A percentile compares a stretch with the other conserved stretches of the same genome.
Conservation (phyloP, 2,113 vertebrate genomes). For the Nyctibius bracteatus region DNA sequence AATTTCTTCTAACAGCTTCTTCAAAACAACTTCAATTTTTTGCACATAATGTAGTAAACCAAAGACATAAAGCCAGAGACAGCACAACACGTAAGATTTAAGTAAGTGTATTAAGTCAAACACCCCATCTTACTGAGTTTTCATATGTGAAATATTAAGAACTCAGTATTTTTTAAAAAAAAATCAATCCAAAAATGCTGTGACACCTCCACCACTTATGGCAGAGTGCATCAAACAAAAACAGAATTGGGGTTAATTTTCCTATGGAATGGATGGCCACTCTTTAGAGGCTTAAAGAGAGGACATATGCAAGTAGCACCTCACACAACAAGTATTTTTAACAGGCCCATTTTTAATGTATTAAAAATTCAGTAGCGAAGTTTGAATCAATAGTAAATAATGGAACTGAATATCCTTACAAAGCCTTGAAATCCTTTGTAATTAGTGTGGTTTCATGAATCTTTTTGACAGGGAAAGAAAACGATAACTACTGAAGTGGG, state of each 20-base stretch:
- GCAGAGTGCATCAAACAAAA: background rate
- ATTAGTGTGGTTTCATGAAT: background rate
- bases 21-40: background rate
- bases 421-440: background rate
- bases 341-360: background rate
- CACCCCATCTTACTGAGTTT: background rate
- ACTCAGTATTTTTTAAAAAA: background rate
- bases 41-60: background rate
- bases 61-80: background rate
- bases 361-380: background rate
- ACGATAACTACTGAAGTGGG: background rate
- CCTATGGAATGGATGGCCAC: background rate
- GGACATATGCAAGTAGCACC: background rate
- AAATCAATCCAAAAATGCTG: background rate
- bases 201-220: background rate
- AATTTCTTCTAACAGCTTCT: background rate
- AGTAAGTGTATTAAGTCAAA: background rate
- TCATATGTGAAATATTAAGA: background rate
- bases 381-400: background rate
- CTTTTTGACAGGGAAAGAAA: conserved; percentile 3
- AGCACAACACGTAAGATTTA: background rate
- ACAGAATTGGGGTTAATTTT: background rate
- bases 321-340: background rate
- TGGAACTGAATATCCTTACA: background rate
- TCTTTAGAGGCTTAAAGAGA: background rate